Percentiles rank a stretch among this genome's conserved stretches.
These are phyloP conservation scores for Acanthurus tractus DNA, from an alignment of 2,797 vertebrate genomes.

Conservation along the genomic window DNA sequence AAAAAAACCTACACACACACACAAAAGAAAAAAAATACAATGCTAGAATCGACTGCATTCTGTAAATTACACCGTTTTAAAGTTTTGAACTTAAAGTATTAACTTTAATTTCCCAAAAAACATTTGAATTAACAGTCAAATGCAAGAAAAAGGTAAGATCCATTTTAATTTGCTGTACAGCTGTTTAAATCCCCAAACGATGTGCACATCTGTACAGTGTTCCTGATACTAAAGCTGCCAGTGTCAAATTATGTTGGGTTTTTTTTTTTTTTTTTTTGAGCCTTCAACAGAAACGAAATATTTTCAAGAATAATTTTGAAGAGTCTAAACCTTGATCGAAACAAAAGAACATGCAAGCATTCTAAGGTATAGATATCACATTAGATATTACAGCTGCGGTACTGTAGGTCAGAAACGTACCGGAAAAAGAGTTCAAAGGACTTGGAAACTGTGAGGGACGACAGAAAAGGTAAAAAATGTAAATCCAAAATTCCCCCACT, in stretches of 20 bases:
- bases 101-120: background rate
- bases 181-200: conserved; percentile 18
- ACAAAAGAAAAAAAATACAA: conserved; percentile 29
- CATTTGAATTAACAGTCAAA: conserved; percentile 1
- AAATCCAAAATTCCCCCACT: background rate
- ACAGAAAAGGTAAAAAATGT: background rate
- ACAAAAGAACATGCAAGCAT: conserved; percentile 55
- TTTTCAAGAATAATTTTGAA: background rate
- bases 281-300: conserved; percentile 8
- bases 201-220: conserved; percentile 30
- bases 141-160: conserved; percentile 3
- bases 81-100: conserved; percentile 23
- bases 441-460: background rate
- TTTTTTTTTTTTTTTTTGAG: background rate
- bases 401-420: conserved; percentile 2
- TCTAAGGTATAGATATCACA: conserved; percentile 16
- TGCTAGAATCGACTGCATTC: conserved; percentile 21
- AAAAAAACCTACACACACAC: conserved; percentile 12
- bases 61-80: conserved; percentile 25
- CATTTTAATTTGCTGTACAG: conserved; percentile 12
- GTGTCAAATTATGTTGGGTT: background rate
- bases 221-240: conserved; percentile 37
- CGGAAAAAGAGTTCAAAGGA: background rate
- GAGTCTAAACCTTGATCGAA: conserved; percentile 10
- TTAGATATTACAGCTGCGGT: conserved; percentile 17